Evolutionary conservation across 2,888 invertebrate species (phyloP), one percentile per base, ranked within the genome.

Genomic region (Acleris holmiana): DNA sequence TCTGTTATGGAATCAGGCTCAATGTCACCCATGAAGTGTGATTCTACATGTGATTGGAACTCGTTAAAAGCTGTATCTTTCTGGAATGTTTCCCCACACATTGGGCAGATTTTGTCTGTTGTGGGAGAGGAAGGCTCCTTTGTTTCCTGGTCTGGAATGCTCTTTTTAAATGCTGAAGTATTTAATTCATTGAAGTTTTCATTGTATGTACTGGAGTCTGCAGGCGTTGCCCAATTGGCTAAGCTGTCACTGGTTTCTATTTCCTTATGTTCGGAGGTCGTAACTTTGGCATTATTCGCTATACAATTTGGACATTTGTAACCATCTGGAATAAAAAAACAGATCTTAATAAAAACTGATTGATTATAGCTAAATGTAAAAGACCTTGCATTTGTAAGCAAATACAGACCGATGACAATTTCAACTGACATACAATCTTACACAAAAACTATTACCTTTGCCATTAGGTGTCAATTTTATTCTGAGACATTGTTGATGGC

Each of bases 21-120:
- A 61, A 81, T 82, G 41, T 95, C 94, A 71, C 94, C 94, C 63
- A 93, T 86, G 82, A 97, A 97, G 88, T 97, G 97, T 74, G 92
- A 94, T 82, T 96, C 94, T 29, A 97, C 97, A 85, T 97, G 97
- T 65, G 94, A 89, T 69, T 95, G 94, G 77, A 97, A 97, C 53
- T 94, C 93, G 25, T 93, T 85, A 81, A 96, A 96, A 21, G 90
- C 79, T 13, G 92, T 79, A 61, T 93, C 88, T 77, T 93, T 93
- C 50, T 88, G 87, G 77, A 95, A 97, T 69, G 90, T 88, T 79
- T 93, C 91, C 10, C 94, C 95, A 84, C 97, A 97, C 88, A 97
- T 93, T 0, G 97, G 97, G 75, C 97, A 97, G 58, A 95, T 94
- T 82, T 94, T 95, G 71, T 93, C 89, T 70, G 54, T 17, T 5